Evolutionary conservation across 1,140 invertebrate genomes (phyloP), one percentile per base, ranked within the genome.

Genomic region (Bombus breviceps): DNA sequence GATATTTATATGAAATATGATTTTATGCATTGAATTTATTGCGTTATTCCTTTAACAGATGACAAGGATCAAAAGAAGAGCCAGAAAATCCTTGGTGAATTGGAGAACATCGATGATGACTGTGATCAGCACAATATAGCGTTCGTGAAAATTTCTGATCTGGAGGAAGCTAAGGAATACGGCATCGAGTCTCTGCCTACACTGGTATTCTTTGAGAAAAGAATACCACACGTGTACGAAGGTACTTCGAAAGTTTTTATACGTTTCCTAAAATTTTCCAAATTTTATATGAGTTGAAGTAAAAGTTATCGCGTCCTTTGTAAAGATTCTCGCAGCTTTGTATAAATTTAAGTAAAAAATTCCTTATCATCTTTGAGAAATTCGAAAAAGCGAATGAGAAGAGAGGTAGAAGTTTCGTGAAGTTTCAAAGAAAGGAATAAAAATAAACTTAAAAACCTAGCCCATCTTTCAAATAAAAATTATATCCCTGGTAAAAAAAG

Each of bases 61-160:
- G 98, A 99, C 93, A 98, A 98, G 95, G 97, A 98, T 91, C 98
- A 98, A 91, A 98, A 98, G 93, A 98, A 98, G 93, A 98, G 98
- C 93, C 97, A 98, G 94, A 98, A 98, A 94, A 96, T 98, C 76
- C 95, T 99, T 71, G 94, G 96, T 53, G 98, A 99, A 95, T 95
- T 99, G 90, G 98, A 99, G 96, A 99, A 98, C 92, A 99, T 99
- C 90, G 98, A 99, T 92, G 98, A 99, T 94, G 98, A 99, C 93
- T 98, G 98, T 94, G 98, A 99, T 95, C 97, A 98, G 92, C 98
- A 98, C 92, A 97, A 98, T 91, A 98, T 99, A 90, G 97, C 97
- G 34, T 98, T 99, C 93, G 98, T 99, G 2, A 99, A 99, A 94
- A 98, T 99, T 87, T 97, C 98, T 92, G 98, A 99, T 91, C 96